A percentile compares a stretch with the other conserved stretches of the same genome.
Conservation (phyloP, 2,888 invertebrate genomes). For the Diploptera punctata region DNA sequence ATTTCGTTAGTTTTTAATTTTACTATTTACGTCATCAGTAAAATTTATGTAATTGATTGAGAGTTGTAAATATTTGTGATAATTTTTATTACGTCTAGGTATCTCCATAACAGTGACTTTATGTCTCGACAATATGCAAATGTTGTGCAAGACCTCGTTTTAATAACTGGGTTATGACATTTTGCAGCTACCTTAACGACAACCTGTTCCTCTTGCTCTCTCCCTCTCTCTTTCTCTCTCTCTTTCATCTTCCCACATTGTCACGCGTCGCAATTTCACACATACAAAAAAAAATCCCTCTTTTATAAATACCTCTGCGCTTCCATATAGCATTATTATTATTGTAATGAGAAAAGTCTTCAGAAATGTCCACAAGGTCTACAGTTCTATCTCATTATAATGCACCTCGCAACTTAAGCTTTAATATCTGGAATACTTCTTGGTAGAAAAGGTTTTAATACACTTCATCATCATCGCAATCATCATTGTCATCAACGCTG, state of each 20-base stretch:
- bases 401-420: slow-evolving; percentile 19
- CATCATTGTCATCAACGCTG: neutral
- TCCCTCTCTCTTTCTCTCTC: neutral
- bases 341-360: too few relatives aligned
- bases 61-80: too few relatives aligned
- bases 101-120: too few relatives aligned
- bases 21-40: too few relatives aligned
- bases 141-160: too few relatives aligned
- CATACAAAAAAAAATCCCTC: slow-evolving; percentile 5
- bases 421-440: slow-evolving; percentile 11
- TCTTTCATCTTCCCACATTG: slow-evolving; percentile 13
- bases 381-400: slow-evolving; percentile 18
- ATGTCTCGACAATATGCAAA: too few relatives aligned
- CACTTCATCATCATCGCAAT: neutral
- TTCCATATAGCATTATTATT: slow-evolving; percentile 10
- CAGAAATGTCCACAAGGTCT: neutral
- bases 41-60: too few relatives aligned
- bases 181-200: too few relatives aligned
- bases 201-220: slow-evolving; percentile 8
- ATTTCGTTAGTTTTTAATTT: too few relatives aligned
- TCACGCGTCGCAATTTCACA: slow-evolving; percentile 19
- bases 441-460: slow-evolving; percentile 4
- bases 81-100: too few relatives aligned
- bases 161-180: too few relatives aligned
- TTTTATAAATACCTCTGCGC: slow-evolving; percentile 19